These are phyloP conservation scores for Romanogobio albipinnatus DNA, from an alignment of 2,113 vertebrate species.

Conservation along the genomic window DNA sequence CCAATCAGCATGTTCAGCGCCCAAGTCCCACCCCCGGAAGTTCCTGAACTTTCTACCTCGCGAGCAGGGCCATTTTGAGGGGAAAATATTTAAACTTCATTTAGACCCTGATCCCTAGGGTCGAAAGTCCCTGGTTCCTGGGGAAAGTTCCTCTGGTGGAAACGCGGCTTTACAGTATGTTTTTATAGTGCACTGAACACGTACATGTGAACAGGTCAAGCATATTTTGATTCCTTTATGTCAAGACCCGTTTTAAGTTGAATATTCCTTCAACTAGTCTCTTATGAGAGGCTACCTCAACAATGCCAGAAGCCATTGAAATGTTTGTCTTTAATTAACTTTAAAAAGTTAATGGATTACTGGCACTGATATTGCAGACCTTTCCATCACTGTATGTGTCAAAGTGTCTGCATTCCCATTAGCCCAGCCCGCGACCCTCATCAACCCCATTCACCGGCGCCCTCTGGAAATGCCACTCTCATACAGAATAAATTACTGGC, in stretches of 20 bases:
- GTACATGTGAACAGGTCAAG: background rate
- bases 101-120: no score
- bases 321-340: conserved; percentile 37
- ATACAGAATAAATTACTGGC: background rate
- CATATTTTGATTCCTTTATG: background rate
- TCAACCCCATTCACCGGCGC: conserved; percentile 10
- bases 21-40: no score
- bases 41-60: no score
- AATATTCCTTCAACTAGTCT: background rate
- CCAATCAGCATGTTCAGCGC: no score
- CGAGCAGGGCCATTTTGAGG: no score
- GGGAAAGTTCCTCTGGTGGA: no score
- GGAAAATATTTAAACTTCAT: no score
- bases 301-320: conserved; percentile 18
- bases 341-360: conserved; percentile 17
- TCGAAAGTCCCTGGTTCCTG: no score
- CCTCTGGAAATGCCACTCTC: conserved; percentile 19
- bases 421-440: conserved; percentile 22
- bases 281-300: background rate
- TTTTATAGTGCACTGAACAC: background rate
- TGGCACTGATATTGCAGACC: background rate
- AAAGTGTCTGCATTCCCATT: conserved; percentile 17
- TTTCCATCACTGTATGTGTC: conserved; percentile 18
- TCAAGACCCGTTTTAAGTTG: background rate
- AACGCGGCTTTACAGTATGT: background rate